Percentiles rank a stretch among this genome's conserved stretches.
Conservation (phyloP, 2,113 vertebrate species). For the Callorhinus ursinus region DNA sequence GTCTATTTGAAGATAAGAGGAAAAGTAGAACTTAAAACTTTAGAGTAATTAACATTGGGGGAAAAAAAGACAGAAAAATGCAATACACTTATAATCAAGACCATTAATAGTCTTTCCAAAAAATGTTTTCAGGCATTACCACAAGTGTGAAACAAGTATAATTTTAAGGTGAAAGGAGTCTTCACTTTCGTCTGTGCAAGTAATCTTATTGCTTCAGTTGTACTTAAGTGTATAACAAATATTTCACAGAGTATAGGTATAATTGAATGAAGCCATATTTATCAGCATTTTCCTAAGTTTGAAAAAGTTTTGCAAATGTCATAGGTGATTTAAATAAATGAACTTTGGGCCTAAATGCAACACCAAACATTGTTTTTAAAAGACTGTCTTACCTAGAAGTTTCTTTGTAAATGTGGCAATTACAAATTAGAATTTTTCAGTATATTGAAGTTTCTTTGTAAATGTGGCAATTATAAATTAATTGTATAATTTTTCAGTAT, state of each 20-base stretch:
- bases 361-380: constrained; percentile 30
- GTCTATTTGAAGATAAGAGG: constrained; percentile 95
- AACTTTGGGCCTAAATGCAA: constrained; percentile 8
- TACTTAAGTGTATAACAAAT: constrained; percentile 62
- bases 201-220: constrained; percentile 53
- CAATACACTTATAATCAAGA: constrained; percentile 69
- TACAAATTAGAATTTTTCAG: constrained; percentile 2
- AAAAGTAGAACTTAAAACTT: constrained; percentile 92
- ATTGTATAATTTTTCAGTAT: constrained; percentile 8
- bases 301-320: constrained; percentile 32
- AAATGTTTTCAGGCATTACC: constrained; percentile 67
- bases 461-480: constrained; percentile 31
- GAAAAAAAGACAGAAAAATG: constrained; percentile 32
- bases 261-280: constrained; percentile 56
- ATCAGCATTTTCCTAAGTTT: constrained; percentile 19
- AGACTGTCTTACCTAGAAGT: not conserved
- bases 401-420: constrained; percentile 52
- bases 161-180: constrained; percentile 46
- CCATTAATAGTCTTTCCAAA: constrained; percentile 53
- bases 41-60: constrained; percentile 19
- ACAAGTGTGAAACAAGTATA: constrained; percentile 44
- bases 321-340: constrained; percentile 42
- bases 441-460: constrained; percentile 39
- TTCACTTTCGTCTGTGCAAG: constrained; percentile 68
- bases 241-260: constrained; percentile 45